Base-by-base conservation (phyloP, 2,888 invertebrate species). In the Melinaea marsaeus region DNA sequence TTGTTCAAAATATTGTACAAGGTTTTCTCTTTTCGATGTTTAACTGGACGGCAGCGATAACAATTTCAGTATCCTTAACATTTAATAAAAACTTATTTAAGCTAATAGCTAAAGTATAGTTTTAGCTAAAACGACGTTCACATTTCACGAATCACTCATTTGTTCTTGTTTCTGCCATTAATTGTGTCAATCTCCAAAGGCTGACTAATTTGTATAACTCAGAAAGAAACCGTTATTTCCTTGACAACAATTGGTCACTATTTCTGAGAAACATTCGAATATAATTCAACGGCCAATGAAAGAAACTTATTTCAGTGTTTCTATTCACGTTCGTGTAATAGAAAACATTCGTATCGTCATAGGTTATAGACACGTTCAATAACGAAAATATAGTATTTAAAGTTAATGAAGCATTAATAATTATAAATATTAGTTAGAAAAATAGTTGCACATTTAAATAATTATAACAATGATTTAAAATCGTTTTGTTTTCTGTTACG, bases 1-100 rank as follows among this genome's bases (percentile, higher is more conserved):
- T 82, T 78, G 76, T 76, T 79, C 80, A 75, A 84, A 85, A 76
- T 80, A 79, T 68, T 51, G 74, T 76, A 74, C 63, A 70, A 76
- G 74, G 75, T 77, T 79, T 74, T 73, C 71, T 71, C 75, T 77
- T 79, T 74, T 73, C 71, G 71, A 68, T 72, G 68, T 67, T 67
- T 69, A 63, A 62, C 63, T 66, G 62, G 67, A 72, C 64, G 62
- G 70, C 46, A 64, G 63, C 57, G 54, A 61, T 58, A 60, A 66
- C 56, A 61, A 61, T 62, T 62, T 67, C 57, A 71, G 32, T 51
- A 32, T 51, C 51, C 66, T 71, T 65, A 69, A 68, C 68, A 73
- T 74, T 73, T 72, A 64, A 4, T 51, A 32, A 51, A 51, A 22
- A 9, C 9, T 51, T 32, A 51, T 51, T 51, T 51, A 22, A 32